phyloP scores from a whole-genome alignment of 1,140 invertebrate genomes.

The Whitmania pigra region DNA sequence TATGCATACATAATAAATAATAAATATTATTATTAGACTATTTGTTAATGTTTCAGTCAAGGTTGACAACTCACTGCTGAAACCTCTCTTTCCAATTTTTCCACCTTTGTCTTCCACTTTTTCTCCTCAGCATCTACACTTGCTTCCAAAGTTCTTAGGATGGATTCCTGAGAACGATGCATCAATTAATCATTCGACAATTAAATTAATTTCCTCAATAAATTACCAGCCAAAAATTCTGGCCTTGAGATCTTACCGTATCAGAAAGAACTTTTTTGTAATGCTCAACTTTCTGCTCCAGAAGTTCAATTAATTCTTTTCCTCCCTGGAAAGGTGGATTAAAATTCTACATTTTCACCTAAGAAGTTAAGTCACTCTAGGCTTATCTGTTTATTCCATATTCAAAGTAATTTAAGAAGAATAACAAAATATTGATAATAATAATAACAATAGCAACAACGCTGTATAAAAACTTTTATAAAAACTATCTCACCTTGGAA shows the following conservation, averaged over 20 bases:
- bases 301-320: not conserved
- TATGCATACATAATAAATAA: not conserved
- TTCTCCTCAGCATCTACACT: not conserved
- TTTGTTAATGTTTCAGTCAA: not conserved
- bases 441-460: no score
- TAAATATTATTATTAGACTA: not conserved
- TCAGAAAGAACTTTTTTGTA: not conserved
- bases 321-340: not conserved
- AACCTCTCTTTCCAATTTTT: conserved; percentile 1
- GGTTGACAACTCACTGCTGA: not conserved
- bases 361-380: no score
- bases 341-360: no score
- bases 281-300: not conserved
- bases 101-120: not conserved
- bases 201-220: no score
- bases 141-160: not conserved
- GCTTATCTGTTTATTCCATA: no score
- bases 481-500: no score
- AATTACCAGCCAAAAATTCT: no score
- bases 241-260: not conserved
- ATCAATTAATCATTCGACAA: not conserved
- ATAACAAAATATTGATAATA: no score
- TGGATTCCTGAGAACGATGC: not conserved
- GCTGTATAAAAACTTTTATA: no score
- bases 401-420: no score